Base-by-base conservation (phyloP, 2,888 invertebrate genomes). In the Synergus japonicus region DNA sequence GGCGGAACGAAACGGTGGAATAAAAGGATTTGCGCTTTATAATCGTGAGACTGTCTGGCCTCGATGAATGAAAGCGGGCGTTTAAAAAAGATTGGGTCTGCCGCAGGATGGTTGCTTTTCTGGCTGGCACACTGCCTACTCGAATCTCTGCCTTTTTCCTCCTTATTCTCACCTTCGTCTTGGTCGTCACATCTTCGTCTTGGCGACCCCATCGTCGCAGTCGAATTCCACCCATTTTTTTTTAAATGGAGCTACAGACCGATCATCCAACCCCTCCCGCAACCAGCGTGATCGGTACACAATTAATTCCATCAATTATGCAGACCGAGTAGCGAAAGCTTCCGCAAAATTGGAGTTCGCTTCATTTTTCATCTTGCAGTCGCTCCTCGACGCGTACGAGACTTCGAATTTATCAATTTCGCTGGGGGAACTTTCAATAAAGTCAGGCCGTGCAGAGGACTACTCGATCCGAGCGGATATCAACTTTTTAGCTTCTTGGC, bases 41-140 rank as follows among this genome's bases (percentile, higher is more conserved):
- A 89, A 90, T 89, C 89, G 89, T 90, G 89, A 90, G 89, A 89
- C 89, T 89, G 90, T 89, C 89, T 89, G 90, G 88, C 83, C 83
- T 85, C 86, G 86, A 87, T 89, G 89, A 90, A 89, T 89, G 88
- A 87, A 85, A 86, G 86, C 84, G 83, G 86, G 86, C 87, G 87
- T 89, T 89, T 88, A 88, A 89, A 89, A 90, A 90, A 88, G 88
- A 88, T 88, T 87, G 86, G 86, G 85, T 88, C 84, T 86, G 80
- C 83, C 82, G 83, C 86, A 86, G 87, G 86, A 87, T 87, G 87
- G 86, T 85, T 87, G 85, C 86, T 85, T 83, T 83, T 79, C 81
- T 86, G 84, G 85, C 83, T 88, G 88, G 88, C 88, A 89, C 83
- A 81, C 81, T 88, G 88, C 88, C 88, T 88, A 84, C 83, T 79